Evolutionary conservation across 2,113 vertebrate genomes (phyloP), one percentile per base, ranked within the genome.

Genomic region (Aspiorhynchus laticeps): DNA sequence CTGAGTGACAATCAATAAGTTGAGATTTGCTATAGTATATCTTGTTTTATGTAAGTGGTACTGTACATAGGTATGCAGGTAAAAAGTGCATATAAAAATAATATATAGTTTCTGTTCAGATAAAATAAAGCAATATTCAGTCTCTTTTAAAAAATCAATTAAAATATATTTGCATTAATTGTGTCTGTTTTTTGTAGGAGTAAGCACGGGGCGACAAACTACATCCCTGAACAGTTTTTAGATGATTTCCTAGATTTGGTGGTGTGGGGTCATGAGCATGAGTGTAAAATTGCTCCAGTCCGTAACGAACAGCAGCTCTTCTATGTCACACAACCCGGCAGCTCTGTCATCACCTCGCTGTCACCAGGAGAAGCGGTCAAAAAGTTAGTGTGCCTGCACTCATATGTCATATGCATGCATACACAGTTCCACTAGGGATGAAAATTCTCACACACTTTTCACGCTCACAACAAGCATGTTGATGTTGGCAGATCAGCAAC

Each of bases 241-340:
- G 97, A 98, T 94, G 98, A 98, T 78, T 99, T 99, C 85, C 92
- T 99, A 56, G 90, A 99, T 91, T 95, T 99, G 63, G 96, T 99
- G 74, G 95, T 99, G n/a, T 99, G 98, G 98, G 98, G 98, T 83
- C 98, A 99, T 2, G 98, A 99, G 85, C 98, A 99, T 0, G 98
- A 99, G 85, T 99, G 97, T 92, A 95, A 97, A 92, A 99, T 99
- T 87, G 87, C 95, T 17, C 98, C 98, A 0, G 90, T 77, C 36
- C 93, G 94, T 91, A 99, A 98, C 17, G 97, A 98, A 69, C 98
- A 97, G 61, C 97, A 97, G 53, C 93, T 95, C 31, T 99, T 99
- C 90, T 98, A 97, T 5, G 91, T 99, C 85, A 97, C 96, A 4
- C 98, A 99, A 84, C 98, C 98, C 0, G 98, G 98, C 90, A 99